Evolutionary conservation across 2,888 invertebrate species (phyloP), one percentile per base, ranked within the genome.

Genomic region (Drosophila subsilvestris): DNA sequence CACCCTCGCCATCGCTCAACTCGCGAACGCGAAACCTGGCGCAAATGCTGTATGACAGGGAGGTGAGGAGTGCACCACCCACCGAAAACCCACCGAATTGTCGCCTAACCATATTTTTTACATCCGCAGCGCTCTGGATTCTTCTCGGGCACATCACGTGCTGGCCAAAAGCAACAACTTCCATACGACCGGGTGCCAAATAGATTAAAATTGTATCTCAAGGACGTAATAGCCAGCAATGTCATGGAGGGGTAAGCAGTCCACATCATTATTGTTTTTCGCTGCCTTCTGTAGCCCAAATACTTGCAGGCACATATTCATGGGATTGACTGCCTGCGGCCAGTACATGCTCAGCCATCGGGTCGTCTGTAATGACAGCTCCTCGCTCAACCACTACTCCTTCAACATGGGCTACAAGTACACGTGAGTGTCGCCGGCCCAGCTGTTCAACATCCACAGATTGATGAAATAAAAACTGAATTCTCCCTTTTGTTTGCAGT

Each of bases 251-350:
- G 92, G 91, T 91, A 65, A 82, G 85, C 66, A 25, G 17, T 10
- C 18, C 27, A 14, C 37, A 37, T n/a, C 37, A n/a, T 37, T 37
- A n/a, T 6, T 6, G 5, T 14, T 14, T 7, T 6, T 37, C n/a
- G 2, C 7, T n/a, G 2, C 7, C 7, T 14, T 37, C 14, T n/a
- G 2, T 2, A 37, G 14, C n/a, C n/a, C 10, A 32, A 32, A 8
- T 17, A 12, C 18, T 63, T 43, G 3, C 82, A 97, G 97, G 78
- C 98, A 98, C 91, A 95, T 98, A 76, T 97, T 97, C 90, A 97
- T 98, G 95, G 98, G 98, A 8, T 96, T 98, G 90, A 97, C 97
- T n/a, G 96, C 97, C 84, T 98, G 98, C 91, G 98, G 98, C 14
- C 96, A 97, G 92, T 98, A 96, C 93, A 94, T 98, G 75, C 93